These are phyloP conservation scores for Battus philenor DNA, from an alignment of 1,140 invertebrate genomes.

Conservation along the genomic window DNA sequence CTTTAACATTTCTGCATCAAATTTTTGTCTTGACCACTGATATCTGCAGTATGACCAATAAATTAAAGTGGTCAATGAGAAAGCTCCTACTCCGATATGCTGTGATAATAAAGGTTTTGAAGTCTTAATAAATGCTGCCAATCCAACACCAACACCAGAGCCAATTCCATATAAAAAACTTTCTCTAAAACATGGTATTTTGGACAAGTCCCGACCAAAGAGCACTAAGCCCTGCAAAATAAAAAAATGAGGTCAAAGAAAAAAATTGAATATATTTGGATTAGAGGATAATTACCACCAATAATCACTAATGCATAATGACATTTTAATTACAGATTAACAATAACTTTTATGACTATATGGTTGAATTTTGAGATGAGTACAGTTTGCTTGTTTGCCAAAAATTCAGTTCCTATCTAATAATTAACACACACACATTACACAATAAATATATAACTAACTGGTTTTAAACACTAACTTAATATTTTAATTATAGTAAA, in stretches of 20 bases:
- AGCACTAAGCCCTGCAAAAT: slow-evolving; percentile 64
- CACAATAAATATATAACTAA: no score
- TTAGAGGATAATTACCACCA: no score
- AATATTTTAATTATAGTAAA: no score
- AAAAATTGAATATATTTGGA: no score
- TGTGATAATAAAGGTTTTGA: slow-evolving; percentile 74
- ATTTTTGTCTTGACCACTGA: slow-evolving; percentile 71
- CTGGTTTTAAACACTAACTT: no score
- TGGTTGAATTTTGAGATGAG: no score
- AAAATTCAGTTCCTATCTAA: no score
- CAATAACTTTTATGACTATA: no score
- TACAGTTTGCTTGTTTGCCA: no score
- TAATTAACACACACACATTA: no score
- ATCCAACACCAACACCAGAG: slow-evolving; percentile 76
- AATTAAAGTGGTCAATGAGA: slow-evolving; percentile 71
- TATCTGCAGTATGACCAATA: slow-evolving; percentile 78
- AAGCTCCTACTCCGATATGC: slow-evolving; percentile 76
- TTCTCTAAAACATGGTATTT: slow-evolving; percentile 81
- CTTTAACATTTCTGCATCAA: slow-evolving; percentile 71
- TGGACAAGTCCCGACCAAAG: slow-evolving; percentile 78
- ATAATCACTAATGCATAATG: no score
- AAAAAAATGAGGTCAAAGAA: slow-evolving; percentile 11
- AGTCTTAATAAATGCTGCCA: slow-evolving; percentile 79
- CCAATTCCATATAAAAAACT: slow-evolving; percentile 79
- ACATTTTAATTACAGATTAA: no score